Evolutionary conservation across 2,888 invertebrate genomes (phyloP), one percentile per base, ranked within the genome.

Genomic region (Chouioia cunea): DNA sequence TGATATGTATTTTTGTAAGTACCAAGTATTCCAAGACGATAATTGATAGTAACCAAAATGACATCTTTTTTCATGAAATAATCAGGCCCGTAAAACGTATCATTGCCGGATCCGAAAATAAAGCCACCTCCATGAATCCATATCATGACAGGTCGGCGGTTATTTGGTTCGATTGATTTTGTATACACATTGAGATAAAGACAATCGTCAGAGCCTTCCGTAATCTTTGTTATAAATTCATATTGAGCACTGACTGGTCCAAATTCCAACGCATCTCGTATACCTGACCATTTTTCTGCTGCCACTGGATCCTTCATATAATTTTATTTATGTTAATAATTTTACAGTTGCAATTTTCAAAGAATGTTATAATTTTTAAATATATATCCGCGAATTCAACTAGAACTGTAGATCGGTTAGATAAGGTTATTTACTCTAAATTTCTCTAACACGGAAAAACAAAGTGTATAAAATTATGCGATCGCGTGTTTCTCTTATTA

Each of bases 301-400:
- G 87, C 83, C 48, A 79, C 78, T 0, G 88, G 88, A 12, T 88
- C 86, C 79, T 84, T 53, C 58, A 71, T 66, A 66, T 2, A 57
- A 59, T 66, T 59, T 79, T 84, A 82, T 77, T 50, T 16, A 50
- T 0, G 16, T 48, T 14, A 27, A 27, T 27, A 27, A 27, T 27
- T 27, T 27, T 6, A 27, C 27, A 27, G 27, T 6, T 4, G 6
- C 6, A 27, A 27, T 27, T 27, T 27, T 27, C 27, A 27, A 27
- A 23, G 23, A 57, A 54, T 18, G 85, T 86, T 77, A 86, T 76
- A 54, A 15, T 72, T 18, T 83, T 83, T 6, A 6, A 22, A 20
- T 22, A 22, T 20, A 20, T 54, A 1, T 6, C 4, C 6, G 27
- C n/a, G n/a, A n/a, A n/a, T n/a, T n/a, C n/a, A n/a, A 27, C 27